phyloP scores from a whole-genome alignment of 2,797 vertebrate genomes.

The Perdix hodgsoniae region DNA sequence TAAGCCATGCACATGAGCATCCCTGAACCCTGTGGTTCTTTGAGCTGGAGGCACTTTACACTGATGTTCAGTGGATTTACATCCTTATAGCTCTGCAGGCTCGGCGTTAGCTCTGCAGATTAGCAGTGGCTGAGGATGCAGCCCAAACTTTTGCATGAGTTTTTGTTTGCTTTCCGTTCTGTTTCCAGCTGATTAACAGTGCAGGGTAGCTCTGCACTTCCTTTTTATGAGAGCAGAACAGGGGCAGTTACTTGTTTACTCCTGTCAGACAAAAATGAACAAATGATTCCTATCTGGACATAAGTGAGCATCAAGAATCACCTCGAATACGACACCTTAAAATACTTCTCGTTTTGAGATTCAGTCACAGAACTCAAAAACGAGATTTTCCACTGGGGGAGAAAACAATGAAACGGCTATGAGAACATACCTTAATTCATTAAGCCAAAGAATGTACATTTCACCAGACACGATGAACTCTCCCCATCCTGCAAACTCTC shows the following conservation, averaged over 20 bases:
- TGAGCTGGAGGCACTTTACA: not conserved
- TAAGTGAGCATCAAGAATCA: not conserved
- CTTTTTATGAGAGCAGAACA: not conserved
- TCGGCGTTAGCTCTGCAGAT: not conserved
- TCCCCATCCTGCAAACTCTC: not conserved
- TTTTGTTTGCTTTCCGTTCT: not conserved
- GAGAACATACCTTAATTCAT: not conserved
- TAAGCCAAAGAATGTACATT: not conserved
- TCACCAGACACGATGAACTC: not conserved
- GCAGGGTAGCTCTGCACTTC: not conserved
- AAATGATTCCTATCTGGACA: not conserved
- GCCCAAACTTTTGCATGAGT: not conserved
- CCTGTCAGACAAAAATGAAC: not conserved
- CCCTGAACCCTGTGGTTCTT: not conserved
- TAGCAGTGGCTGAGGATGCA: fast-evolving
- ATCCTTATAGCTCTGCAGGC: not conserved
- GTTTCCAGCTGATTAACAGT: not conserved
- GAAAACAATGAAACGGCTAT: not conserved
- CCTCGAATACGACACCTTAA: not conserved
- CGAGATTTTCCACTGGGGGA: not conserved
- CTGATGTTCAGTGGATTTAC: not conserved
- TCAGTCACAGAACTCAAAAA: not conserved
- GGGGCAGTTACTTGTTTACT: not conserved
- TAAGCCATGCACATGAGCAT: not conserved
- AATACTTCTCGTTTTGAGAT: not conserved